Percentiles rank a stretch among this genome's conserved stretches.
These are phyloP conservation scores for Lamprotornis superbus DNA, from an alignment of 2,113 vertebrate species.

Conservation along the genomic window DNA sequence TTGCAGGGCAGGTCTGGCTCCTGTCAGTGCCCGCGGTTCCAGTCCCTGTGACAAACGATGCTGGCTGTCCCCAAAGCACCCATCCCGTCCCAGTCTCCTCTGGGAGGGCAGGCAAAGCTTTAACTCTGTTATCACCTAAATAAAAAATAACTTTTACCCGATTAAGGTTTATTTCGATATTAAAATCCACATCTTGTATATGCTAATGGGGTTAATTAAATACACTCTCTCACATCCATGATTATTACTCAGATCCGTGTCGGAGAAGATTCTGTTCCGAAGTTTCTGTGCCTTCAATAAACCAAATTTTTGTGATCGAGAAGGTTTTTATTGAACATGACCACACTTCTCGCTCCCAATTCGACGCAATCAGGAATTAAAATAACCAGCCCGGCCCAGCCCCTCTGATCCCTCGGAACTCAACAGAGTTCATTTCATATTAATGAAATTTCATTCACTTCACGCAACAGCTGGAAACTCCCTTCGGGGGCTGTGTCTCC, in stretches of 20 bases:
- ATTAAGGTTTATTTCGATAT: neutral
- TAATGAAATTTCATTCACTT: neutral
- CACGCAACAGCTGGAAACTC: neutral
- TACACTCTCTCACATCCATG: fast-evolving
- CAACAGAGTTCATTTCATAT: neutral
- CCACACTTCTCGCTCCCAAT: neutral
- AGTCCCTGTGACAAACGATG: neutral
- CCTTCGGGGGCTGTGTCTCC: neutral
- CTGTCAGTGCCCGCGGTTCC: fast-evolving
- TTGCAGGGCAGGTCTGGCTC: neutral
- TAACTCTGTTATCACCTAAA: fast-evolving
- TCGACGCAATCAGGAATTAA: neutral
- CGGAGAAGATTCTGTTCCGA: neutral
- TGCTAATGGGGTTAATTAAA: neutral
- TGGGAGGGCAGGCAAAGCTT: neutral
- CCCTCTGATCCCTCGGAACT: neutral
- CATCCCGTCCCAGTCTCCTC: fast-evolving
- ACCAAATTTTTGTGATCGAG: fast-evolving
- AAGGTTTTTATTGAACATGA: fast-evolving
- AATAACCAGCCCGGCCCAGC: neutral
- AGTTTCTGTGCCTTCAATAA: neutral
- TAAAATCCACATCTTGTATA: fast-evolving
- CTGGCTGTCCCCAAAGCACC: neutral
- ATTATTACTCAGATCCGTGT: neutral
- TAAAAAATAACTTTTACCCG: neutral